Conservation (phyloP, 2,113 vertebrate species). For the Hipposideros armiger region DNA sequence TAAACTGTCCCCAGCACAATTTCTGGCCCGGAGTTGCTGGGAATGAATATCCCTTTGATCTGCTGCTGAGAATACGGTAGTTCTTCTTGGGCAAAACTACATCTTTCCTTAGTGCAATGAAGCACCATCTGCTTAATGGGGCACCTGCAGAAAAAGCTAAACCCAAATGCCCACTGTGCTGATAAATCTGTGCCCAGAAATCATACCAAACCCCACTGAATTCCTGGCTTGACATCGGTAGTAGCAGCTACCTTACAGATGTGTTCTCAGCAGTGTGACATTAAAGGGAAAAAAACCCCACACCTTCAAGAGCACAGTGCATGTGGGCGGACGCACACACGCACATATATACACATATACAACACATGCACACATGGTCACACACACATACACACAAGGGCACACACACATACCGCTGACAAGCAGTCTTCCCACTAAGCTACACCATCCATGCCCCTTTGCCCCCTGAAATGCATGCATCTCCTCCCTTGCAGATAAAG, state of each 20-base stretch:
- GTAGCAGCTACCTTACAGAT: neutral
- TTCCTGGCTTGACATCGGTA: neutral
- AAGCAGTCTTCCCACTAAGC: neutral
- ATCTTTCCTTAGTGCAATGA: neutral
- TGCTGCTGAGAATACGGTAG: neutral
- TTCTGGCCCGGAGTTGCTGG: neutral
- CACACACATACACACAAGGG: no score
- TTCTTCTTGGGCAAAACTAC: neutral
- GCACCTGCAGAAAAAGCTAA: neutral
- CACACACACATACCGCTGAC: neutral
- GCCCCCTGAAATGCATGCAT: neutral
- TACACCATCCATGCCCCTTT: neutral
- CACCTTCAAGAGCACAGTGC: neutral
- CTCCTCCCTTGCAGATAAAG: slow-evolving; percentile 31
- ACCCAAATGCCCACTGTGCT: neutral
- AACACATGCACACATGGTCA: neutral
- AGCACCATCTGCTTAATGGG: neutral
- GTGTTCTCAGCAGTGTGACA: neutral
- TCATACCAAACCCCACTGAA: neutral
- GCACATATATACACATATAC: accelerated
- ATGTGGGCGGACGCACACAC: accelerated
- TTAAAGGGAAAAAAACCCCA: neutral
- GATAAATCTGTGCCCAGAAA: slow-evolving; percentile 31
- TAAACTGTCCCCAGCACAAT: neutral
- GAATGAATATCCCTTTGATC: neutral